Percentiles rank a stretch among this genome's conserved stretches.
Evolutionary conservation across 2,888 invertebrate genomes (phyloP).

Genomic region (Calameuta idolon): DNA sequence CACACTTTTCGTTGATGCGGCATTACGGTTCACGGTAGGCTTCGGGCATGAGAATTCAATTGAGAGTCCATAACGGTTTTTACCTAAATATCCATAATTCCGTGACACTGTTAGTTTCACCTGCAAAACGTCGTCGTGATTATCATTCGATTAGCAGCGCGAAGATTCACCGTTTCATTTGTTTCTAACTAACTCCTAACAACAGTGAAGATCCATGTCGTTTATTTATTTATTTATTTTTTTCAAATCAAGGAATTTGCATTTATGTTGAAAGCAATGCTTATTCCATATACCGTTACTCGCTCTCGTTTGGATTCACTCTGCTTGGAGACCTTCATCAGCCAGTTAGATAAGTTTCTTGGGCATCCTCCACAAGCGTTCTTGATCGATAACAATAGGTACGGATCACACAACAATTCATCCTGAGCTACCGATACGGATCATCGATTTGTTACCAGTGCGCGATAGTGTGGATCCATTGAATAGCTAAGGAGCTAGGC

Average conservation of each 20-base stretch:
- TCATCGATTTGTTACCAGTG: not conserved
- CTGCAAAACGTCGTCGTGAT: not conserved
- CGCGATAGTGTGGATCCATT: not conserved
- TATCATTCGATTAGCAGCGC: not conserved
- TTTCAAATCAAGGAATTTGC: not conserved
- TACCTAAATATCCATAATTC: not conserved
- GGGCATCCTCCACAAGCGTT: not conserved
- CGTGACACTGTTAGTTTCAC: not conserved
- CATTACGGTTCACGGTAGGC: slow-evolving; percentile 45
- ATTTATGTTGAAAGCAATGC: not conserved
- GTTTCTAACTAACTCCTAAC: not conserved
- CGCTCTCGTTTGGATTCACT: slow-evolving; percentile 38
- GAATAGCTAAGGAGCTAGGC: not conserved
- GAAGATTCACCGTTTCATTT: not conserved
- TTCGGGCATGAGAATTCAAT: slow-evolving; percentile 32
- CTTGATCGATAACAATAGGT: not conserved
- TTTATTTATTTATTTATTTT: not conserved
- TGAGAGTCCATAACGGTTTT: slow-evolving; percentile 1
- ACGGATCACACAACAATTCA: not conserved
- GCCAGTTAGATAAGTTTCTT: slow-evolving; percentile 39
- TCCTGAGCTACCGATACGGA: not conserved
- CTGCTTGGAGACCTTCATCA: slow-evolving; percentile 42
- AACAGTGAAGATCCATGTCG: not conserved
- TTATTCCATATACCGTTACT: not conserved
- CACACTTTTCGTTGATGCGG: slow-evolving; percentile 41